These are phyloP conservation scores for Tetragonula clypearis DNA, from an alignment of 1,140 invertebrate species.

Conservation along the genomic window DNA sequence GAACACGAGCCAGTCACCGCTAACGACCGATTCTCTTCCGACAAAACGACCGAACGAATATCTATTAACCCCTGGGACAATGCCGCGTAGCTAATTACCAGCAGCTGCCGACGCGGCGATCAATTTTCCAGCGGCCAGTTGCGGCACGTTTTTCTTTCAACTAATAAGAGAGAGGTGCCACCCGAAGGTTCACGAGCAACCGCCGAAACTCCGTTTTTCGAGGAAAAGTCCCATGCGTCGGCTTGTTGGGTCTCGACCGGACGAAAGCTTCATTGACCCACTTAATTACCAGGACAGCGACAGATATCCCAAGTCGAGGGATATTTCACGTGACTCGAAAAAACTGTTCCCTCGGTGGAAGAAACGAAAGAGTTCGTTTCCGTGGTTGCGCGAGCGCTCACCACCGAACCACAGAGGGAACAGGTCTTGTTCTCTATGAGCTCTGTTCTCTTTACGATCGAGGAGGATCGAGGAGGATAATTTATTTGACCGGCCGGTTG, in stretches of 20 bases:
- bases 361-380: conserved; percentile 25
- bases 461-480: conserved; percentile 4
- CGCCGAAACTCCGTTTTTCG: not conserved
- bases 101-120: conserved; percentile 22
- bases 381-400: not conserved
- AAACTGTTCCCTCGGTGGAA: not conserved
- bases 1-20: conserved; percentile 8
- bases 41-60: conserved; percentile 35
- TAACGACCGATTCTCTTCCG: conserved; percentile 26
- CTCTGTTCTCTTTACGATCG: not conserved
- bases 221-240: conserved; percentile 53
- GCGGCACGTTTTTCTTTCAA: not conserved
- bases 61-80: conserved; percentile 38
- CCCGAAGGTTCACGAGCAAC: not conserved
- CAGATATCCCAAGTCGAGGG: conserved; percentile 38
- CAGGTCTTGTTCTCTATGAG: not conserved
- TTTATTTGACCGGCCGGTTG: conserved; percentile 16
- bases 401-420: not conserved
- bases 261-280: conserved; percentile 29
- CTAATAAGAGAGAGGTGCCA: not conserved
- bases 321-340: conserved; percentile 38
- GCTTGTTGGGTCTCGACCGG: conserved; percentile 31
- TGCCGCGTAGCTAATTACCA: conserved; percentile 30
- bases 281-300: conserved; percentile 49
- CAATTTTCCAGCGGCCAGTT: not conserved